Evolutionary conservation across 2,113 vertebrate genomes (phyloP).

Genomic region (Podilymbus podiceps): DNA sequence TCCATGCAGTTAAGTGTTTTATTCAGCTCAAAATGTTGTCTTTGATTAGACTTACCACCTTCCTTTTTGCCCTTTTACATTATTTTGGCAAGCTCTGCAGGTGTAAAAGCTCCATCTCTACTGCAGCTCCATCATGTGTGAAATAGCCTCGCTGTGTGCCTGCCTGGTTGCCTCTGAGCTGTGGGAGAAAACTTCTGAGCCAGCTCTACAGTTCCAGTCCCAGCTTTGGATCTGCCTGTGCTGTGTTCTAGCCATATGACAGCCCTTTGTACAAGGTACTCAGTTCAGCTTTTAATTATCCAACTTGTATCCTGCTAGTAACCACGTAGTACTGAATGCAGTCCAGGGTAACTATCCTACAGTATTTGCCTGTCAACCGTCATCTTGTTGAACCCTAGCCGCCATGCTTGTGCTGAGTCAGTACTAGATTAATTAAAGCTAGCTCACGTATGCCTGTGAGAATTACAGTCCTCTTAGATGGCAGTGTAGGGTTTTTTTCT

Average conservation of each 20-base stretch:
- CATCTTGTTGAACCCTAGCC: not conserved
- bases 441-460: not conserved
- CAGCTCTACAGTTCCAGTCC: not conserved
- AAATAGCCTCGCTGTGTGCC: not conserved
- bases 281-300: not conserved
- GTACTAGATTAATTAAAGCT: not conserved
- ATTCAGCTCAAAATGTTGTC: conserved; percentile 46
- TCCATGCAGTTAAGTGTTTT: conserved; percentile 59
- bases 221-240: not conserved
- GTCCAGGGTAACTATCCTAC: rapidly evolving
- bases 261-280: not conserved
- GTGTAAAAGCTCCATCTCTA: conserved; percentile 34
- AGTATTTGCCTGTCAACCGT: not conserved
- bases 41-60: conserved; percentile 63
- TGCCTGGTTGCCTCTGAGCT: not conserved
- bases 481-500: not conserved
- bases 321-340: not conserved
- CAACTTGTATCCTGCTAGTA: not conserved
- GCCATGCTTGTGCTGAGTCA: rapidly evolving
- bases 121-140: not conserved
- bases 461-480: not conserved
- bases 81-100: conserved; percentile 43
- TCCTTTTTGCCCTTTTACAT: conserved; percentile 31
- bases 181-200: not conserved
- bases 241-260: rapidly evolving